Percentiles rank a stretch among this genome's conserved stretches.
phyloP scores from a whole-genome alignment of 2,113 vertebrate species.

The Piliocolobus tephrosceles region DNA sequence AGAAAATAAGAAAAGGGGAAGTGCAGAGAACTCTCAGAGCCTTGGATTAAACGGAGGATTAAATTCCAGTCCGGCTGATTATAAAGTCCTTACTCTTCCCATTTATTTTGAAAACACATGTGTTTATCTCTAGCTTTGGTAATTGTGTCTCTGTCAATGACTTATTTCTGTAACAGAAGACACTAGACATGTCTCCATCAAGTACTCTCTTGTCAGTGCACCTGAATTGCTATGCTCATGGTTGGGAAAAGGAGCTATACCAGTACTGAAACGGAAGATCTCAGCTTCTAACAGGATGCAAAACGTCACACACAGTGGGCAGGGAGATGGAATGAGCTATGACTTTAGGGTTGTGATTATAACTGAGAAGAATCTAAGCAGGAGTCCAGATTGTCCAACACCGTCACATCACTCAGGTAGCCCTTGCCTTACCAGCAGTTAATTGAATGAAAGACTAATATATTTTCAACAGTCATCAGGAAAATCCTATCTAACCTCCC shows the following conservation, averaged over 20 bases:
- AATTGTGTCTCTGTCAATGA: neutral
- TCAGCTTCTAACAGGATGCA: no score
- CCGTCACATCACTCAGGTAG: neutral
- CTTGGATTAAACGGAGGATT: accelerated
- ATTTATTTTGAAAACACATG: neutral
- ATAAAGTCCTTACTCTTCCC: neutral
- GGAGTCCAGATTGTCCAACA: no score
- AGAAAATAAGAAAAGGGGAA: neutral
- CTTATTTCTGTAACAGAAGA: neutral
- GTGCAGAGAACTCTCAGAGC: neutral
- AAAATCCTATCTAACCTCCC: neutral
- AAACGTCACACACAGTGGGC: accelerated
- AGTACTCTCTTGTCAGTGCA: accelerated
- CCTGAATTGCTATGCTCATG: neutral
- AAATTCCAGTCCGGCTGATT: no score
- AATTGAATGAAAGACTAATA: neutral
- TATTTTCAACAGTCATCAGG: neutral
- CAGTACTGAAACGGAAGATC: neutral
- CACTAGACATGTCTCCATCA: accelerated
- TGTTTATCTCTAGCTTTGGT: neutral
- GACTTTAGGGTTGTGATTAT: neutral
- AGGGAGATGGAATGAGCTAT: neutral
- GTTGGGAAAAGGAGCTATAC: accelerated
- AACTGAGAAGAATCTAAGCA: neutral
- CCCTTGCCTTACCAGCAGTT: neutral